Percentiles rank a stretch among this genome's conserved stretches.
phyloP scores from a whole-genome alignment of 2,888 invertebrate genomes.

The Bombyx huttoni region DNA sequence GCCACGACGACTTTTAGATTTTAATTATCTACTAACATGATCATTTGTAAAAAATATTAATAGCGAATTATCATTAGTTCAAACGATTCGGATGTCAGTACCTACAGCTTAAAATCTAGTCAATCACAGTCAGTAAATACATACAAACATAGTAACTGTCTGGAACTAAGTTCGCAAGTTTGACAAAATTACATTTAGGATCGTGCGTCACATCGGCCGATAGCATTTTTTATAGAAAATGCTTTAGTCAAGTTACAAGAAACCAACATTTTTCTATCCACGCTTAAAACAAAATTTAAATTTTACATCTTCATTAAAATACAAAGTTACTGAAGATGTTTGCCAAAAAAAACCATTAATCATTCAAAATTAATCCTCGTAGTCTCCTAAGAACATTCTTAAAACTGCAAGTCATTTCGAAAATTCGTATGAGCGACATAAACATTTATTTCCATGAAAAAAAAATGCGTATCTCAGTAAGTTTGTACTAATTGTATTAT shows the following conservation, averaged over 20 bases:
- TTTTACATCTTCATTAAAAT: slow-evolving; percentile 14
- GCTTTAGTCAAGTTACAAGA: slow-evolving; percentile 11
- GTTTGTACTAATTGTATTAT: too few relatives aligned
- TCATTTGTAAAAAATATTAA: not conserved
- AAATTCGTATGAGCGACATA: too few relatives aligned
- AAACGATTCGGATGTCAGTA: slow-evolving; percentile 30
- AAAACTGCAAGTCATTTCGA: too few relatives aligned
- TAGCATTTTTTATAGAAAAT: slow-evolving; percentile 17
- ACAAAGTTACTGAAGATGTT: slow-evolving; percentile 20
- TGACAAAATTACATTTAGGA: slow-evolving; percentile 18
- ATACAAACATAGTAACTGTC: not conserved
- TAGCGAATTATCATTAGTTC: slow-evolving; percentile 4
- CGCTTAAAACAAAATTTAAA: slow-evolving; percentile 24
- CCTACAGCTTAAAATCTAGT: slow-evolving; percentile 21
- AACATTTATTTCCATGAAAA: too few relatives aligned
- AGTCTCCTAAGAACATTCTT: too few relatives aligned
- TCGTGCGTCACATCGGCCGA: slow-evolving; percentile 18
- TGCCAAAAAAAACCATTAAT: slow-evolving; percentile 24
- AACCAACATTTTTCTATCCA: slow-evolving; percentile 23
- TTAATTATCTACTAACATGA: not conserved
- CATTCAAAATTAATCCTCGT: slow-evolving; percentile 19
- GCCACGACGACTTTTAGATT: too few relatives aligned
- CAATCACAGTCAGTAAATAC: slow-evolving; percentile 32
- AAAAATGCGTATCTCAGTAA: too few relatives aligned
- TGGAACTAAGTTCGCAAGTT: slow-evolving; percentile 13